Evolutionary conservation across 2,797 vertebrate species (phyloP).

Genomic region (Aphelocoma californica): DNA sequence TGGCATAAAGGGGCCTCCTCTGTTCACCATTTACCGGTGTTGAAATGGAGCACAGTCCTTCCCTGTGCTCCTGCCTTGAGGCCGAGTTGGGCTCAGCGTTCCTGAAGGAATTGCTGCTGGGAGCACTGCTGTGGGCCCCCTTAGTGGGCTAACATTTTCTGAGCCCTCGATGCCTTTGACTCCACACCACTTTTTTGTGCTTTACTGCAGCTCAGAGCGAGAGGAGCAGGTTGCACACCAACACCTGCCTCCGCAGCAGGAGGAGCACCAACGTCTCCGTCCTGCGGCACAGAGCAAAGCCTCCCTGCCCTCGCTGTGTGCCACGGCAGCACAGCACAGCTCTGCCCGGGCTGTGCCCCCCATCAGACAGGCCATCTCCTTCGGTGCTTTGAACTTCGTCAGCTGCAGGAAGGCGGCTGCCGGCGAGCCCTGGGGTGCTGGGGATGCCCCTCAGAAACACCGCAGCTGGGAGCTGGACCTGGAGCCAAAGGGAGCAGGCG

Average conservation of each 20-base stretch:
- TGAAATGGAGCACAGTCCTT: neutral
- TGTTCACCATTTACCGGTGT: neutral
- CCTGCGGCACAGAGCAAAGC: neutral
- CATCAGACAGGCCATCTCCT: constrained; percentile 57
- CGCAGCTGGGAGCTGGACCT: constrained; percentile 58
- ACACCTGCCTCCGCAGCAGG: neutral
- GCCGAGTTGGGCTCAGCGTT: accelerated
- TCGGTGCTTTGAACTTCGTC: constrained; percentile 37
- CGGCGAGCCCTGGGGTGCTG: neutral
- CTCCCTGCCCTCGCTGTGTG: neutral
- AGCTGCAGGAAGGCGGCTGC: neutral
- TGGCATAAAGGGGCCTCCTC: accelerated
- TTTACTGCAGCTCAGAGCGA: constrained; percentile 55
- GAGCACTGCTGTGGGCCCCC: neutral
- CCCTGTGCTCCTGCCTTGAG: neutral
- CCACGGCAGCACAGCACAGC: neutral
- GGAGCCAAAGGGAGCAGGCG: neutral
- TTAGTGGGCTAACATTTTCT: neutral
- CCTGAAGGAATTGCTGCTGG: neutral
- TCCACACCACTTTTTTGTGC: neutral
- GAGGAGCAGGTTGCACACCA: neutral
- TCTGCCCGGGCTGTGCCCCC: neutral
- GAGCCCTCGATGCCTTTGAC: neutral
- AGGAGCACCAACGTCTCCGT: neutral
- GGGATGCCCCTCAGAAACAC: constrained; percentile 55